phyloP scores from a whole-genome alignment of 2,113 vertebrate genomes.

The Spheniscus mendiculus region DNA sequence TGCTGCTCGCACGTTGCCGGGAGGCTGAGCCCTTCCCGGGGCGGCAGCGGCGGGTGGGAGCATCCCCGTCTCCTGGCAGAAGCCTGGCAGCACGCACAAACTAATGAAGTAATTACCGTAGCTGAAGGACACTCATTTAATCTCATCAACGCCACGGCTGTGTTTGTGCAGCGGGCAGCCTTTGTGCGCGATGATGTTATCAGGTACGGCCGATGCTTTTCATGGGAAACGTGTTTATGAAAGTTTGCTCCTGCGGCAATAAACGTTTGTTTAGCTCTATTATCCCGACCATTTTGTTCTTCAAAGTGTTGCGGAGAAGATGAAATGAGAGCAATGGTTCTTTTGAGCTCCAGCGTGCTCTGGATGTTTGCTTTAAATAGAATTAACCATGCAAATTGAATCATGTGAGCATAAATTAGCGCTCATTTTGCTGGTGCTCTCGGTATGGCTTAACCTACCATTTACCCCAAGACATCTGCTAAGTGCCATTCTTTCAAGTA shows the following conservation, averaged over 20 bases:
- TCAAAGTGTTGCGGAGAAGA: neutral
- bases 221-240: neutral
- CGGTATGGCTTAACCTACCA: constrained; percentile 28
- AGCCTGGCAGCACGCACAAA: neutral
- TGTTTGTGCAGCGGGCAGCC: neutral
- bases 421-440: neutral
- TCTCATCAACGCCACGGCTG: neutral
- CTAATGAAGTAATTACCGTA: fast-evolving
- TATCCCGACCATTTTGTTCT: neutral
- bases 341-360: neutral
- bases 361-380: constrained; percentile 58
- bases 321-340: neutral
- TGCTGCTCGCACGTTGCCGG: neutral
- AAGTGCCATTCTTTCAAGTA: constrained; percentile 8
- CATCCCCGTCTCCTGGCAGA: neutral
- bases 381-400: constrained; percentile 32
- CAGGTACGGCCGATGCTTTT: fast-evolving
- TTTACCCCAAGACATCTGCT: constrained; percentile 49
- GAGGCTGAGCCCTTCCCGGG: neutral
- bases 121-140: neutral
- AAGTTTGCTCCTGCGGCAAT: neutral
- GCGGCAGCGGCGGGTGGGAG: fast-evolving
- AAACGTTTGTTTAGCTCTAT: neutral
- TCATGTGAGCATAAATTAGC: neutral
- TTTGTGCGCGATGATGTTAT: fast-evolving